Evolutionary conservation across 2,113 vertebrate genomes (phyloP).

Genomic region (Edolisoma coerulescens): DNA sequence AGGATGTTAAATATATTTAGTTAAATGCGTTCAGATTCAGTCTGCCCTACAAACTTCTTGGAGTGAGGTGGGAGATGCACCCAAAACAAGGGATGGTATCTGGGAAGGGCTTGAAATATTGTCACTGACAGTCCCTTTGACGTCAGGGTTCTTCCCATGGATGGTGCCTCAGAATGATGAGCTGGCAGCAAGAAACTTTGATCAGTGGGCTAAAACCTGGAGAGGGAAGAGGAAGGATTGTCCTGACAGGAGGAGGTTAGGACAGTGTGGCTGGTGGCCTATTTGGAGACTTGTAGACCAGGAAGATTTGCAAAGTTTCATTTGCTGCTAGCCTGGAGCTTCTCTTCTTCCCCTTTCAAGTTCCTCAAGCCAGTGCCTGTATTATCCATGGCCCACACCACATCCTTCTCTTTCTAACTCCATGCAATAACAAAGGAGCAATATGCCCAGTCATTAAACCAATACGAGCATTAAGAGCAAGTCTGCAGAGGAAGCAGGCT

Average conservation of each 20-base stretch:
- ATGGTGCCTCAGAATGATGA: background rate
- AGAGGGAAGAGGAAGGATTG: background rate
- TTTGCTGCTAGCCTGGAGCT: background rate
- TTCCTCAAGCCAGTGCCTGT: background rate
- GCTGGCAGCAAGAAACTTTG: background rate
- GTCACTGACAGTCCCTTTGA: background rate
- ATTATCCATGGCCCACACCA: background rate
- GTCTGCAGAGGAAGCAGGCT: background rate
- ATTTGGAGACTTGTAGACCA: background rate
- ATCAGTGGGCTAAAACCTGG: background rate
- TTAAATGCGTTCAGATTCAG: background rate
- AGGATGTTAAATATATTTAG: background rate
- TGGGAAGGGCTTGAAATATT: background rate
- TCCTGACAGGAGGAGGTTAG: background rate
- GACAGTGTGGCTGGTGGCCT: background rate
- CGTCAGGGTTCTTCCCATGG: fast-evolving
- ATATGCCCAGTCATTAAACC: background rate
- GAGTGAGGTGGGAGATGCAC: background rate
- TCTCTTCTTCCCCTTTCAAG: background rate
- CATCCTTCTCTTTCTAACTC: background rate
- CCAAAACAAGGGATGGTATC: background rate
- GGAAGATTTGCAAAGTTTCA: background rate
- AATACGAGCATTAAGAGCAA: background rate
- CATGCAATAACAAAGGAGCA: background rate
- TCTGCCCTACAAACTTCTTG: background rate